Conservation (phyloP, 2,888 invertebrate species). For the Pomacea canaliculata region DNA sequence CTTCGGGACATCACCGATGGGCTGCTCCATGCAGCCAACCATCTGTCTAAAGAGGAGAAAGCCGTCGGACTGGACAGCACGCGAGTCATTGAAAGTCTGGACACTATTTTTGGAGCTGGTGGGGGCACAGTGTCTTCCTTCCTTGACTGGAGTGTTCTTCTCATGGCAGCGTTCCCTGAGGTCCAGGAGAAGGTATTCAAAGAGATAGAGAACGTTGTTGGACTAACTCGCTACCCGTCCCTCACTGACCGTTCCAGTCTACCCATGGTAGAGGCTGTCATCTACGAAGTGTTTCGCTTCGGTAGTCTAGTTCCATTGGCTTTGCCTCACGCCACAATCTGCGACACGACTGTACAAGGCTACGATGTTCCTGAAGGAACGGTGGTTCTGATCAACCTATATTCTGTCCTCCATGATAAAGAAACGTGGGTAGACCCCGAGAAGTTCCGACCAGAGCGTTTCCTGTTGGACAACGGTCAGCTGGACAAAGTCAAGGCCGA, state of each 20-base stretch:
- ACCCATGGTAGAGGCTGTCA: constrained; percentile 2
- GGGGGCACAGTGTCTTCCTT: constrained; percentile 57
- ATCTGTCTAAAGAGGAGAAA: constrained; percentile 37
- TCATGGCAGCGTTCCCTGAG: constrained; percentile 52
- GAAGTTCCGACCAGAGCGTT: constrained; percentile 33
- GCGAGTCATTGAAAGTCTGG: constrained; percentile 53
- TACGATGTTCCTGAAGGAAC: constrained; percentile 29
- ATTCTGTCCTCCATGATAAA: constrained; percentile 25
- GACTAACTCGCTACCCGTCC: constrained; percentile 42
- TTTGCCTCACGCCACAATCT: constrained; percentile 13
- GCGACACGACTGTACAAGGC: constrained; percentile 22
- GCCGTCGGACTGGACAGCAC: constrained; percentile 49
- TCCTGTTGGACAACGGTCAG: constrained; percentile 14
- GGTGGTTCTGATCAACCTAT: constrained; percentile 19
- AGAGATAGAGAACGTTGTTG: constrained; percentile 51
- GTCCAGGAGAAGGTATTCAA: constrained; percentile 51
- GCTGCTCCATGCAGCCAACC: constrained; percentile 20
- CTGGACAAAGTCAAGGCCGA: constrained; percentile 19
- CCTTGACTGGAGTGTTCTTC: constrained; percentile 54
- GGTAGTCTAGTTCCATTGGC: background rate
- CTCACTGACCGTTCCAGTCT: constrained; percentile 35
- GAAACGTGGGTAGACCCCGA: constrained; percentile 30
- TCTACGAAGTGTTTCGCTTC: constrained; percentile 10
- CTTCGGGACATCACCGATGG: constrained; percentile 42
- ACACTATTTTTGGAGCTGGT: constrained; percentile 60